These are phyloP conservation scores for Oreocharis arfaki DNA, from an alignment of 2,113 vertebrate species.

Conservation along the genomic window DNA sequence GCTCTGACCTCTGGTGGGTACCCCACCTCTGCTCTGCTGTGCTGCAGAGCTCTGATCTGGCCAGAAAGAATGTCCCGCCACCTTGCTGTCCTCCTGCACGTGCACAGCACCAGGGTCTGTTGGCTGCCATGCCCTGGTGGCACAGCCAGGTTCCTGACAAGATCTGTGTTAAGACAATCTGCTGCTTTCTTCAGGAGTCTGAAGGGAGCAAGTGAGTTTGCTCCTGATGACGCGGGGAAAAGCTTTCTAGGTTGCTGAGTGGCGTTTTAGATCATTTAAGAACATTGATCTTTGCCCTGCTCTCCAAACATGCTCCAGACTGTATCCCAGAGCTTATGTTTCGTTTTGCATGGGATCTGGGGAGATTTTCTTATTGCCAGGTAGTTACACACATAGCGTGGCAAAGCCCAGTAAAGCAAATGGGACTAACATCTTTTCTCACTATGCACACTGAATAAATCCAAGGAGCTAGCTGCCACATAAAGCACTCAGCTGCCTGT, in stretches of 20 bases:
- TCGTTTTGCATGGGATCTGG: background rate
- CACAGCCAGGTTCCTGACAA: background rate
- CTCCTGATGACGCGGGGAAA: background rate
- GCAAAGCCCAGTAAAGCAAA: background rate
- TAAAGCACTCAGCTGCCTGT: background rate
- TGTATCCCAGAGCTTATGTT: background rate
- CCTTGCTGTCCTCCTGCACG: background rate
- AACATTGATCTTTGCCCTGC: background rate
- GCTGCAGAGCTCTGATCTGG: background rate
- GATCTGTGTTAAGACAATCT: background rate
- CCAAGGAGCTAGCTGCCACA: background rate
- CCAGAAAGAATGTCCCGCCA: background rate
- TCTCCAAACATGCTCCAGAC: background rate
- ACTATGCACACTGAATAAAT: background rate
- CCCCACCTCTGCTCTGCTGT: background rate
- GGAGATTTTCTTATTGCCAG: background rate
- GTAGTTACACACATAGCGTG: accelerated
- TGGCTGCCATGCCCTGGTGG: background rate
- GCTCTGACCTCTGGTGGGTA: background rate
- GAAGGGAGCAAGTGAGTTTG: background rate
- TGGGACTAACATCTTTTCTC: background rate
- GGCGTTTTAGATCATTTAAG: background rate
- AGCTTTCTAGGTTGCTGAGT: background rate
- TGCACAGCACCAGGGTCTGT: background rate
- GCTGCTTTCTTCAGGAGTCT: background rate